A percentile compares a stretch with the other conserved stretches of the same genome.
phyloP scores from a whole-genome alignment of 2,888 invertebrate genomes.

The Heliconius hortense region DNA sequence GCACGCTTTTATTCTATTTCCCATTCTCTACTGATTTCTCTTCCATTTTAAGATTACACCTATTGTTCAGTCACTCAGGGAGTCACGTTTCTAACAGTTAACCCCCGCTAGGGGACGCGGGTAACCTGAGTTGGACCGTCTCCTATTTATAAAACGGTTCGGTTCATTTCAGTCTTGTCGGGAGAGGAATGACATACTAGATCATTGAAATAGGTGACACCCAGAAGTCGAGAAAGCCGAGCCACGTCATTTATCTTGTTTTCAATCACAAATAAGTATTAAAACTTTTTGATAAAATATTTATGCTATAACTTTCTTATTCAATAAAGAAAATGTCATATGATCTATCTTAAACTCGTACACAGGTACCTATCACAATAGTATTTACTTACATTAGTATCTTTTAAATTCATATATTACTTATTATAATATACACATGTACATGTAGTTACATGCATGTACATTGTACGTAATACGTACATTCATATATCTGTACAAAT shows the following conservation, averaged over 20 bases:
- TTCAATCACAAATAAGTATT: neutral
- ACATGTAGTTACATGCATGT: too few species aligned
- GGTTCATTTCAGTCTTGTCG: constrained; percentile 62
- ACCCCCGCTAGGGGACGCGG: constrained; percentile 61
- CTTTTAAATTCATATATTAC: too few species aligned
- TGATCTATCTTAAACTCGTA: neutral
- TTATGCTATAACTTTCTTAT: neutral
- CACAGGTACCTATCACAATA: too few species aligned
- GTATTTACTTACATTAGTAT: too few species aligned
- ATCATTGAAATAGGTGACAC: constrained; percentile 50
- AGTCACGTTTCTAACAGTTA: constrained; percentile 72
- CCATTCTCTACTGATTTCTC: constrained; percentile 57
- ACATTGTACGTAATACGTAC: neutral
- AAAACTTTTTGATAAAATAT: neutral
- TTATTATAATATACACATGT: too few species aligned
- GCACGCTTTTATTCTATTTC: constrained; percentile 49
- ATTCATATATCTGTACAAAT: neutral
- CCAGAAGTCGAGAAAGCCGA: constrained; percentile 8
- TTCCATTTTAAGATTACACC: constrained; percentile 70
- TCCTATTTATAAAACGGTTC: constrained; percentile 67
- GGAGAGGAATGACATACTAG: constrained; percentile 61
- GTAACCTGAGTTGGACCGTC: constrained; percentile 65
- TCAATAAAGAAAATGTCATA: neutral
- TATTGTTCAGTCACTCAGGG: constrained; percentile 73
- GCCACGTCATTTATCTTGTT: neutral